These are phyloP conservation scores for Drosophila kurseongensis DNA, from an alignment of 1,140 invertebrate genomes.

Conservation along the genomic window DNA sequence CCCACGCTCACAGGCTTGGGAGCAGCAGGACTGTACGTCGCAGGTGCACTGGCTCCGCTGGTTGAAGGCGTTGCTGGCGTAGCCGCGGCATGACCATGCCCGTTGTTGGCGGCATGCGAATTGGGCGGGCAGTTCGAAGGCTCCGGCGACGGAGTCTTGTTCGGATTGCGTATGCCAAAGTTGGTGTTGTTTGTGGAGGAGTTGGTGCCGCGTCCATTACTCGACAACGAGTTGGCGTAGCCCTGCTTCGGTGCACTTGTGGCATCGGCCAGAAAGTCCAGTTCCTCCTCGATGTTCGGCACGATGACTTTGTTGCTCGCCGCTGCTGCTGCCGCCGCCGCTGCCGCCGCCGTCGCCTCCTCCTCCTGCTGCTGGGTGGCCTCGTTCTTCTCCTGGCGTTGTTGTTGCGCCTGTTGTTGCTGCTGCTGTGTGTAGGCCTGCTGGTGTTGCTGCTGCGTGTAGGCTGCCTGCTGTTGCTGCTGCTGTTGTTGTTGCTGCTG, in stretches of 20 bases:
- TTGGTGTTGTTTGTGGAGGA: slow-evolving; percentile 77
- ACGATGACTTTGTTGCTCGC: slow-evolving; percentile 91
- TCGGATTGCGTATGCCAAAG: slow-evolving; percentile 81
- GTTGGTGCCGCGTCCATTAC: slow-evolving; percentile 71
- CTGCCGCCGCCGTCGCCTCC: slow-evolving; percentile 86
- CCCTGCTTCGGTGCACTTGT: slow-evolving; percentile 84
- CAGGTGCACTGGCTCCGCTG: slow-evolving; percentile 15
- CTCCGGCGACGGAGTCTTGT: slow-evolving; percentile 73
- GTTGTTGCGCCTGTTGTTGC: slow-evolving; percentile 83
- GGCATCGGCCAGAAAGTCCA: slow-evolving; percentile 90
- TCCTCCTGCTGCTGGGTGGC: slow-evolving; percentile 86
- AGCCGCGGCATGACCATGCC: slow-evolving; percentile 29
- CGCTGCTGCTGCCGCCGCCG: slow-evolving; percentile 87
- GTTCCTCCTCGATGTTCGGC: slow-evolving; percentile 93
- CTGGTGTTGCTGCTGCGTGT: slow-evolving; percentile 82
- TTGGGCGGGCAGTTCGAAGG: slow-evolving; percentile 57
- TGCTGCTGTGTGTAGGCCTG: slow-evolving; percentile 75
- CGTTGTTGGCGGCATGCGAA: slow-evolving; percentile 51
- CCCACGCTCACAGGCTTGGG: slow-evolving; percentile 86
- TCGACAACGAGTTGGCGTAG: slow-evolving; percentile 85
- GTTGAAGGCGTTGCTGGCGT: slow-evolving; percentile 11
- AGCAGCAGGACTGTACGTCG: slow-evolving; percentile 33
- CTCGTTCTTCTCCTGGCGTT: slow-evolving; percentile 66
- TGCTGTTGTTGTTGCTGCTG: slow-evolving; percentile 77
- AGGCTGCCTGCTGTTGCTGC: slow-evolving; percentile 79